Base-by-base conservation (phyloP, 2,797 vertebrate genomes). In the Aeoliscus strigatus region DNA sequence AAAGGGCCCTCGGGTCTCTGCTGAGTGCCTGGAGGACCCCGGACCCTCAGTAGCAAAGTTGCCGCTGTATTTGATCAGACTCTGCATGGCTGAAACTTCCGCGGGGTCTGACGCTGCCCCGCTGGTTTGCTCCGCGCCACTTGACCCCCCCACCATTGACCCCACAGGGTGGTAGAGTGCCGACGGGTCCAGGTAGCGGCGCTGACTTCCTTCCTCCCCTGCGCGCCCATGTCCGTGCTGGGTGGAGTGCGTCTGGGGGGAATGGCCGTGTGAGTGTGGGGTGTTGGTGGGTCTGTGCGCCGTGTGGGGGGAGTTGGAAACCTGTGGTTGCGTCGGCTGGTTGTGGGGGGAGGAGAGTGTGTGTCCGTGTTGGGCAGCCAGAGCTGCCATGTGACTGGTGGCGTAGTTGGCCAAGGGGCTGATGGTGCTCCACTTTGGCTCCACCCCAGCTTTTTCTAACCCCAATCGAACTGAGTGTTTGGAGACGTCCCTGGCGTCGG, bases 21-120 rank as follows among this genome's bases (percentile, higher is more conserved):
- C 74, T 6, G 84, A 73, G 1, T 87, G 88, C 54, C 92, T 89
- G 17, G 90, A 85, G 0, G 89, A 34, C 7, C 73, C 63, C 0
- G 80, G 57, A 0, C 83, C 79, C 34, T 96, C 94, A 0, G 92
- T 86, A 1, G 91, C 85, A 39, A 98, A 97, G 85, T 91, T 96
- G 10, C 96, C 95, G 0, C 95, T 98, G 82, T 98, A 98, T 40
- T 96, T 96, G 69, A 98, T 97, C 41, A 98, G 89, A 72, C 92
- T 96, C 81, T 98, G 95, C 95, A 98, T 98, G 72, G 96, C 94
- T 0, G 94, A 98, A 6, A 92, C 91, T 67, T 97, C 94, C 0
- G 87, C 51, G 0, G 87, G 65, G 2, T 84, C 64, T 0, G 88
- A 37, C 32, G 79, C 83, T 7, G 82, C 56, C 9, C 76, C 82